Percentiles rank a stretch among this genome's conserved stretches.
Conservation (phyloP, 1,140 invertebrate species). For the Sweltsa coloradensis region DNA sequence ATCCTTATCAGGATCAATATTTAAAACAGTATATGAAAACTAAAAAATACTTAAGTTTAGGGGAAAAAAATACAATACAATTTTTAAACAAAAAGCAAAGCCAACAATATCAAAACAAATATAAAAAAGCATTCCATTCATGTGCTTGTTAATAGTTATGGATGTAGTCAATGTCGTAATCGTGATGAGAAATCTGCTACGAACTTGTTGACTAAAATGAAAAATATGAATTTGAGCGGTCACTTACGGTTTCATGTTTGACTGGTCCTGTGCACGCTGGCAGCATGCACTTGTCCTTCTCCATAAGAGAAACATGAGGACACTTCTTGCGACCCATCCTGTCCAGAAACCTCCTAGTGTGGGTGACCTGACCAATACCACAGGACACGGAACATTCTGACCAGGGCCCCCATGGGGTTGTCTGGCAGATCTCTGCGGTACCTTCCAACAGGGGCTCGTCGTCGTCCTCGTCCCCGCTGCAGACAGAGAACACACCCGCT, state of each 20-base stretch:
- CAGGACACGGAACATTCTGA: slow-evolving; percentile 72
- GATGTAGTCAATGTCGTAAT: too few species aligned
- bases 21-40: too few species aligned
- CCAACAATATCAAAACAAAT: too few species aligned
- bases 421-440: slow-evolving; percentile 46
- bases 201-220: too few species aligned
- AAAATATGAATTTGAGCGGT: background rate
- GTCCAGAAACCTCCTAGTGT: slow-evolving; percentile 58
- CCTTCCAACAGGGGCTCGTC: slow-evolving; percentile 21
- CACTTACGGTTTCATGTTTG: slow-evolving; percentile 6
- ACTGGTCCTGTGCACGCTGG: slow-evolving; percentile 40
- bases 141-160: too few species aligned
- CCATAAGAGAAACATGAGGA: slow-evolving; percentile 49
- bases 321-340: slow-evolving; percentile 65
- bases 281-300: slow-evolving; percentile 64
- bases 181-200: too few species aligned
- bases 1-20: too few species aligned
- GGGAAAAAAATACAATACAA: too few species aligned
- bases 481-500: too few species aligned
- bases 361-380: slow-evolving; percentile 61
- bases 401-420: slow-evolving; percentile 65
- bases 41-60: too few species aligned
- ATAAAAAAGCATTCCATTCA: too few species aligned
- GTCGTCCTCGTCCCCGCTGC: slow-evolving; percentile 15
- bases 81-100: too few species aligned